Conservation (phyloP, 2,888 invertebrate species). For the Drosophila nigricruria region DNA sequence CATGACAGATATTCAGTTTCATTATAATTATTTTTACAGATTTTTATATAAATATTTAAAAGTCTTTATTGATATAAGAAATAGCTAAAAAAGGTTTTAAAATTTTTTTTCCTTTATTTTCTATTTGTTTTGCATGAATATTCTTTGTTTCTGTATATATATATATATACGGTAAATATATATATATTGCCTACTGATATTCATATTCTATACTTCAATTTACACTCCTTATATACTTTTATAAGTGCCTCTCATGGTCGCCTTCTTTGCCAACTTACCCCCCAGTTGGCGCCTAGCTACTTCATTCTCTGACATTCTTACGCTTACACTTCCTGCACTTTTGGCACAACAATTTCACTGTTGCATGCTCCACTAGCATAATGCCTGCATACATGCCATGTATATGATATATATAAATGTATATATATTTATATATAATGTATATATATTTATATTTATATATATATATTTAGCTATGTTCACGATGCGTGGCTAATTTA, state of each 20-base stretch:
- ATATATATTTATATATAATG: not conserved
- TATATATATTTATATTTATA: slow-evolving; percentile 9
- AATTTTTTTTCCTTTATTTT: too few species aligned
- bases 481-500: slow-evolving; percentile 80
- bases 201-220: not conserved
- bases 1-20: not conserved
- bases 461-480: slow-evolving; percentile 3
- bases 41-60: too few species aligned
- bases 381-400: slow-evolving; percentile 32
- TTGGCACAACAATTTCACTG: slow-evolving; percentile 22
- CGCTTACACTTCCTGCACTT: slow-evolving; percentile 22
- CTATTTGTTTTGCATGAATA: too few species aligned
- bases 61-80: too few species aligned
- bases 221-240: not conserved
- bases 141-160: too few species aligned
- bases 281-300: slow-evolving; percentile 31
- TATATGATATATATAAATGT: slow-evolving; percentile 2
- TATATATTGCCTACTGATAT: not conserved
- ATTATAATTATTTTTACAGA: not conserved
- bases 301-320: not conserved
- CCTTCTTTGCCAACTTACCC: not conserved
- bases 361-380: slow-evolving; percentile 28
- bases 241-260: not conserved
- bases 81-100: too few species aligned
- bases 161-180: too few species aligned